A percentile compares a stretch with the other conserved stretches of the same genome.
Conservation (phyloP, 2,797 vertebrate genomes). For the Labeo calbasu region DNA sequence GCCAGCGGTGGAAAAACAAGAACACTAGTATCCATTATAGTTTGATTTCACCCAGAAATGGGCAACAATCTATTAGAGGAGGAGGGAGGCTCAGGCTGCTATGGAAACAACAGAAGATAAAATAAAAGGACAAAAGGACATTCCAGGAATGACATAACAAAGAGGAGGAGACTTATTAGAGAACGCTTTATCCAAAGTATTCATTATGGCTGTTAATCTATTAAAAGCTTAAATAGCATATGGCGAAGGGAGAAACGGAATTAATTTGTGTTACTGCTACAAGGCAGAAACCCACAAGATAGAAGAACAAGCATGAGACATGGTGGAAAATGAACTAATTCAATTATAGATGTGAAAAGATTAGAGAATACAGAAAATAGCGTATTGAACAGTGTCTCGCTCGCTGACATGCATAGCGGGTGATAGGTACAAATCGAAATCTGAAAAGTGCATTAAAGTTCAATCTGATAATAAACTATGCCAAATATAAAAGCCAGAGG, state of each 20-base stretch:
- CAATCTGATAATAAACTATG: conserved; percentile 45
- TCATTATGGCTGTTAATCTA: conserved; percentile 15
- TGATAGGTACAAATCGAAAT: conserved; percentile 21
- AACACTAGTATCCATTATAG: conserved; percentile 13
- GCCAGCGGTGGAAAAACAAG: conserved; percentile 48
- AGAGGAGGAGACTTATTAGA: conserved; percentile 25
- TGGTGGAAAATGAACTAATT: conserved; percentile 26
- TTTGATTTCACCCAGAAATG: conserved; percentile 24
- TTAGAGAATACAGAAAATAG: conserved; percentile 10
- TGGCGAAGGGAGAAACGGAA: not conserved
- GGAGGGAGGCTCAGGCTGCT: conserved; percentile 13
- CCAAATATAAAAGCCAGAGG: conserved; percentile 46
- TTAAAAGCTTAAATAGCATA: conserved; percentile 6
- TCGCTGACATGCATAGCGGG: not conserved
- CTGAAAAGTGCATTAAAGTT: conserved; percentile 50
- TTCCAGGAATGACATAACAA: not conserved
- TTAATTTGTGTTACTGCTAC: conserved; percentile 30
- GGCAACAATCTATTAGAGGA: conserved; percentile 1
- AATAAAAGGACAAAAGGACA: conserved; percentile 31
- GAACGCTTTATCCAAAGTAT: conserved; percentile 11
- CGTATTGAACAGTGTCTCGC: not conserved
- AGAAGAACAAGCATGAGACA: not conserved
- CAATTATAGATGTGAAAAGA: conserved; percentile 35
- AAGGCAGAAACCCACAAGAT: conserved; percentile 11
- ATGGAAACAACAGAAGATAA: conserved; percentile 26